Evolutionary conservation across 1,140 invertebrate genomes (phyloP), one percentile per base, ranked within the genome.

Genomic region (Papilio machaon): DNA sequence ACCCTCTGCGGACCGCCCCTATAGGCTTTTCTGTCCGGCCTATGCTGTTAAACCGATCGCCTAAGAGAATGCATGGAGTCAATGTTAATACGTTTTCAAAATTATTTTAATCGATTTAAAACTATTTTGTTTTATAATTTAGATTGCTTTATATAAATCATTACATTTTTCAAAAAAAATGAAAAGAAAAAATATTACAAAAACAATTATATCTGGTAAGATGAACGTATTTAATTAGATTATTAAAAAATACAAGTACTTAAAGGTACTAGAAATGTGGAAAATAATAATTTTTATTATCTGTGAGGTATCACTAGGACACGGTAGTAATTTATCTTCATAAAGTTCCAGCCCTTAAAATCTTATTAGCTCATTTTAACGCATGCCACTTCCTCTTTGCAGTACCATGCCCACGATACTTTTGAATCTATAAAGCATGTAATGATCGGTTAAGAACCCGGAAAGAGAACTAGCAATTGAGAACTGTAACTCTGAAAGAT

Each of bases 1-100:
- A 94, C 93, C 93, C 93, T 90, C 91, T 85, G 85, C 93, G 93
- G 92, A 93, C 92, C 93, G 93, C 93, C 93, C 93, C 93, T 94
- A 91, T 94, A 94, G 93, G 93, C 93, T 94, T 94, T 94, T 94
- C 93, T 94, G 93, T 93, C 93, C 92, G 91, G 93, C 93, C 93
- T 94, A 94, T 93, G 90, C 91, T 91, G 93, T 94, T 94, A 90
- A 93, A 93, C 91, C 89, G 91, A 94, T 93, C 90, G 93, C 85
- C 86, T 91, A 90, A 60, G 79, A 86, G 85, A 79, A 80, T 81
- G 77, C 82, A 80, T 91, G 87, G 93, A 94, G 93, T 90, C 84
- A 90, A 81, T 70, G 47, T n/a, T n/a, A n/a, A 30, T 2, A 74
- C 82, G 79, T 77, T 86, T 88, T 87, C 88, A 87, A 74, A 83